These are phyloP conservation scores for Heteractis magnifica DNA, from an alignment of 92 coral and sea anemone genomes.

Conservation along the genomic window DNA sequence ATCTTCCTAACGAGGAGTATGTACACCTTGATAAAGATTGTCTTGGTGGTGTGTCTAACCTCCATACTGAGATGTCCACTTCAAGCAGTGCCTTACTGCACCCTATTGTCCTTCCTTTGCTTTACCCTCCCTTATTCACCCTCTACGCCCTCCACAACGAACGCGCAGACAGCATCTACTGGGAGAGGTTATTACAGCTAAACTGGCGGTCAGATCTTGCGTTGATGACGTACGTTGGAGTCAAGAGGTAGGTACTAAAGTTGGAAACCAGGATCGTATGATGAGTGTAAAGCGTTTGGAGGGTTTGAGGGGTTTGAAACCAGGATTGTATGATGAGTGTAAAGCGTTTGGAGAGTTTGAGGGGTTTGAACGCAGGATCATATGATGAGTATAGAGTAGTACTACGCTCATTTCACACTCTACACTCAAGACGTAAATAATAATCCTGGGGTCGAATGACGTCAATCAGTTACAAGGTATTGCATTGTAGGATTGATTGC, in stretches of 20 bases:
- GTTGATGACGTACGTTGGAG: slow-evolving; percentile 92
- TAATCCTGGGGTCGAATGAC: no score
- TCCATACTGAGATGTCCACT: slow-evolving; percentile 72
- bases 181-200: slow-evolving; percentile 93
- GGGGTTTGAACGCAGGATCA: no score
- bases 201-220: slow-evolving; percentile 95
- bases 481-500: no score
- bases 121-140: slow-evolving; percentile 95
- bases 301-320: no score
- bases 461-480: no score
- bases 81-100: slow-evolving; percentile 85
- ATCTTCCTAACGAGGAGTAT: slow-evolving; percentile 89
- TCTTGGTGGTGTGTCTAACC: slow-evolving; percentile 64
- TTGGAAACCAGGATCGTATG: not conserved
- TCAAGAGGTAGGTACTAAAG: slow-evolving; percentile 67
- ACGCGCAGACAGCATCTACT: slow-evolving; percentile 87
- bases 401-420: no score
- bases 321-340: no score
- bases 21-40: slow-evolving; percentile 78
- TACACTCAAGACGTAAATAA: no score
- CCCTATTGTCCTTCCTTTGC: slow-evolving; percentile 91
- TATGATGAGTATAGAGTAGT: no score
- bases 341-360: no score
- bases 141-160: slow-evolving; percentile 93
- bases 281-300: no score